Evolutionary conservation across 2,888 invertebrate species (phyloP), one percentile per base, ranked within the genome.

Genomic region (Sinhomidia bicolor): DNA sequence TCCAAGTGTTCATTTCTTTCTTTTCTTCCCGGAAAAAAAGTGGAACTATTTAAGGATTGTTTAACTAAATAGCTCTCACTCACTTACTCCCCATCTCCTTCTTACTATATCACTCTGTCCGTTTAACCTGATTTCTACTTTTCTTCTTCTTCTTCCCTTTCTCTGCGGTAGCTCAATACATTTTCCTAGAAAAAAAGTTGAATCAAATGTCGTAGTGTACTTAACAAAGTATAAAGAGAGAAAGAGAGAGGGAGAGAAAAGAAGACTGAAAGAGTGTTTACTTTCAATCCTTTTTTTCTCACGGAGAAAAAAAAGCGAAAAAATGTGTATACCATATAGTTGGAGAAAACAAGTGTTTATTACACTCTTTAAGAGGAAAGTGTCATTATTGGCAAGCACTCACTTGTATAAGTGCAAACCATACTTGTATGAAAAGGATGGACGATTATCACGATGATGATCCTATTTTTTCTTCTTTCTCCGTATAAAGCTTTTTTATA

Each of bases 61-160:
- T 60, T 36, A 65, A 4, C 36, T 23, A 65, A 65, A 65, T 36
- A 65, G 17, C 65, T 65, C 44, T 14, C 23, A 14, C n/a, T 29
- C 12, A 10, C 47, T 47, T 47, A 14, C 10, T 47, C 14, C 23
- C 6, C 32, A 65, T 51, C 54, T 12, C 14, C 68, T 79, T 62
- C 44, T 44, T 41, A n/a, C 51, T 76, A 14, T 60, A 7, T 17
- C 32, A 17, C 23, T 36, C 26, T 41, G 29, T 83, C 26, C 17
- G 36, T 62, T 71, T 83, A 82, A 88, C 88, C 82, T 83, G 79
- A 57, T 88, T 83, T 88, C 71, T 57, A 26, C 62, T 20, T 51
- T 26, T 68, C 23, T 54, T 54, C 32, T 60, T 20, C 36, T 74
- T 23, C 10, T 7, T 51, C 29, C 76, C 51, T 51, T 54, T 76